Base-by-base conservation (phyloP, 2,888 invertebrate species). In the Rhopalosiphum nymphaeae region DNA sequence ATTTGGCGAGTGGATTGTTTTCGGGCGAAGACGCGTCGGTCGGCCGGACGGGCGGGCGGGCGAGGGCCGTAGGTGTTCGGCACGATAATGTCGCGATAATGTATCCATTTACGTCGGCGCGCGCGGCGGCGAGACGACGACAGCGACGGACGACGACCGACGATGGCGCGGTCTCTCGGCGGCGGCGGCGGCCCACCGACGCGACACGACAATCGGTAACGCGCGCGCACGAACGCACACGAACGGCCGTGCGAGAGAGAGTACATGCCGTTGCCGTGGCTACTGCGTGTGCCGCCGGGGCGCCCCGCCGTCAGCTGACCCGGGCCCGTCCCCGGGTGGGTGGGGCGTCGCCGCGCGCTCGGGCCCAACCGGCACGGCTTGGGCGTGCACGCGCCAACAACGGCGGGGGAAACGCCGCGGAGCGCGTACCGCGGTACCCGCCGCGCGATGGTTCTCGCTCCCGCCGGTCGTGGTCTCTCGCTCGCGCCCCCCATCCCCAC, bases 31-130 rank as follows among this genome's bases (percentile, higher is more conserved):
- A 46, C 61, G 92, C 42, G 85, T 11, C 49, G 10, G 29, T 7
- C 44, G 78, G 11, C 7, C 36, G 87, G 10, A 25, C 56, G 67
- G 46, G 36, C 36, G 93, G 10, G n/a, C 56, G 67, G 46, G 36
- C 36, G 93, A n/a, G 85, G 44, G 25, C 57, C 89, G 85, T 93
- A 93, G 93, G 93, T 93, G 93, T 93, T 85, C 85, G 93, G 93
- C 56, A 85, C 93, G 93, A 93, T 93, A 93, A 93, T 93, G 93
- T 93, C 93, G 89, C 93, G 93, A 93, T 93, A 93, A 93, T 93
- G 93, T 93, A 93, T 93, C 93, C 93, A 89, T 93, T 93, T 93
- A 90, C 89, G 89, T 93, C 78, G 91, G 91, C 84, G 61, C 25
- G 87, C 29, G 92, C 91, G 85, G 87, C 92, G 86, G 87, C 61